These are phyloP conservation scores for Platyura marginata DNA, from an alignment of 1,140 invertebrate species.

Conservation along the genomic window DNA sequence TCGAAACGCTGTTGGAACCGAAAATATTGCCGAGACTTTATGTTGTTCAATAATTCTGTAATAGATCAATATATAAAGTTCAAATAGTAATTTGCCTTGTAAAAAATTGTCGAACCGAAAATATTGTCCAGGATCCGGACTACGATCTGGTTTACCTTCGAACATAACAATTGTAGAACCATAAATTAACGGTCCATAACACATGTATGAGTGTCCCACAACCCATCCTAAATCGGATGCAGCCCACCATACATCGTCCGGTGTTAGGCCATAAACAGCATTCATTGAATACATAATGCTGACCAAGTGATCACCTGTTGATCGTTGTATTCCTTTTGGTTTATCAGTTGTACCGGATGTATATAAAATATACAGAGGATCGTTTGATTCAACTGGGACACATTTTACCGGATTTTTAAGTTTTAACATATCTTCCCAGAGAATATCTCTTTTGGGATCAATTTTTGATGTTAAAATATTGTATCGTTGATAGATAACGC, in stretches of 20 bases:
- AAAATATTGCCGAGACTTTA: conserved; percentile 66
- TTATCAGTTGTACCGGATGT: conserved; percentile 81
- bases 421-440: conserved; percentile 55
- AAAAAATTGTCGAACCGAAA: conserved; percentile 38
- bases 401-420: conserved; percentile 49
- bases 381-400: conserved; percentile 70
- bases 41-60: conserved; percentile 74
- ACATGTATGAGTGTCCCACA: conserved; percentile 86
- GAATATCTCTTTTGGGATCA: conserved; percentile 41
- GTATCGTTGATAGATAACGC: conserved; percentile 63
- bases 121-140: conserved; percentile 78
- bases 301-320: conserved; percentile 72
- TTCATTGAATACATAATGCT: conserved; percentile 70
- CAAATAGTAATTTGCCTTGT: no score
- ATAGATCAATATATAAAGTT: conserved; percentile 8
- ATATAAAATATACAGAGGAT: conserved; percentile 82
- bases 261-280: conserved; percentile 60
- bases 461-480: conserved; percentile 42
- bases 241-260: conserved; percentile 78
- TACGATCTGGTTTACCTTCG: conserved; percentile 87
- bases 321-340: conserved; percentile 69
- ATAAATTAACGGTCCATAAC: conserved; percentile 70
- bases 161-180: conserved; percentile 75
- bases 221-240: conserved; percentile 84
- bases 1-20: conserved; percentile 76